These are phyloP conservation scores for Paratilapia polleni DNA, from an alignment of 2,113 vertebrate species.

Conservation along the genomic window DNA sequence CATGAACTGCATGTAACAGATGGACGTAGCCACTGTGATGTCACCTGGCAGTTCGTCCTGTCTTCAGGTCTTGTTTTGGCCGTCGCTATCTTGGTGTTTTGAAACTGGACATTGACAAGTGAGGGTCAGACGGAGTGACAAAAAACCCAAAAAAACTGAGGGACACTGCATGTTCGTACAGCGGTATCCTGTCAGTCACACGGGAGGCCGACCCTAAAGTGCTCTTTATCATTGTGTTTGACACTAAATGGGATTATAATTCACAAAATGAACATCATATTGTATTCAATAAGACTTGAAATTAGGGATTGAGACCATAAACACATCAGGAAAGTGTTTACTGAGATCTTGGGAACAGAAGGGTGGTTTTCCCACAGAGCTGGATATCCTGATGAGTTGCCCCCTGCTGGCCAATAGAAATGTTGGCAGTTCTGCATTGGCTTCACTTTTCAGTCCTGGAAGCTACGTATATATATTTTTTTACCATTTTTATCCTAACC, in stretches of 20 bases:
- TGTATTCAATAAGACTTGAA: neutral
- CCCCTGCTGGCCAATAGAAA: neutral
- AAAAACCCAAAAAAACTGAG: neutral
- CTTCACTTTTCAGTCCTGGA: neutral
- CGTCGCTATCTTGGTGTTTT: neutral
- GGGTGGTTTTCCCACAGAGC: no score
- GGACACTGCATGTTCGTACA: no score
- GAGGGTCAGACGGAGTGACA: neutral
- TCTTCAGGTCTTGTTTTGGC: neutral
- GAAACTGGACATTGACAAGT: neutral
- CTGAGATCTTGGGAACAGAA: no score
- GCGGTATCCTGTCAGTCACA: neutral
- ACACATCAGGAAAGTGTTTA: no score
- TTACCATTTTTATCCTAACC: neutral
- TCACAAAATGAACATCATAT: neutral
- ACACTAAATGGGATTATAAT: fast-evolving
- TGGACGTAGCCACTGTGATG: neutral
- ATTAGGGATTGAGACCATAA: neutral
- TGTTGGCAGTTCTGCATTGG: neutral
- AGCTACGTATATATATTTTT: neutral
- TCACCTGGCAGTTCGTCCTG: neutral
- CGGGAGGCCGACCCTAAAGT: neutral
- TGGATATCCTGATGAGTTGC: neutral
- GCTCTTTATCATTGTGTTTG: neutral
- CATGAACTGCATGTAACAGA: neutral